Percentiles rank a stretch among this genome's conserved stretches.
Evolutionary conservation across 2,797 vertebrate genomes (phyloP).

Genomic region (Gallinago stenura): DNA sequence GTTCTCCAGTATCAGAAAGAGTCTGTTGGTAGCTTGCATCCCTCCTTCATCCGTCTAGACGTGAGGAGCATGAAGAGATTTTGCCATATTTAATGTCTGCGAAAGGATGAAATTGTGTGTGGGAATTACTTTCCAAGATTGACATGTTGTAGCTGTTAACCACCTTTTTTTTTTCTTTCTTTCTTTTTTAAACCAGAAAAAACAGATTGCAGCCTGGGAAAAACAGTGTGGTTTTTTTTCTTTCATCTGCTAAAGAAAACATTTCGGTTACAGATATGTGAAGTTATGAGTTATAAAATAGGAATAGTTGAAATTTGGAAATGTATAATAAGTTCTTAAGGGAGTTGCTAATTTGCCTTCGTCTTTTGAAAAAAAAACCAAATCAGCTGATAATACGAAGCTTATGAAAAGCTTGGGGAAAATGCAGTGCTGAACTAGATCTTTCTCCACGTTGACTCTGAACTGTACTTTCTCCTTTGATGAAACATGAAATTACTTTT

Average conservation of each 20-base stretch:
- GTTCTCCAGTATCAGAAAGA: not conserved
- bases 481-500: conserved; percentile 66
- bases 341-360: conserved; percentile 56
- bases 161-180: not conserved
- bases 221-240: not conserved
- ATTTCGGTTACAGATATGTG: conserved; percentile 38
- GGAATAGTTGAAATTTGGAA: conserved; percentile 23
- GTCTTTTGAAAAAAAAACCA: not conserved
- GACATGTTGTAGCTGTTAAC: conserved; percentile 57
- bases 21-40: not conserved
- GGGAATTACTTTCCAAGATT: conserved; percentile 52
- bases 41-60: not conserved
- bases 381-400: conserved; percentile 13
- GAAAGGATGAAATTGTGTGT: not conserved
- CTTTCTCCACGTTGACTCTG: not conserved
- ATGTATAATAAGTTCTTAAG: conserved; percentile 39
- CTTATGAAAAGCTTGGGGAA: not conserved
- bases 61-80: not conserved
- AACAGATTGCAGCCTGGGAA: conserved; percentile 41
- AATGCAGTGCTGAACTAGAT: not conserved
- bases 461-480: conserved; percentile 26
- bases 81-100: conserved; percentile 13
- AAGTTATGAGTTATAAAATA: conserved; percentile 33
- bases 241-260: conserved; percentile 49
- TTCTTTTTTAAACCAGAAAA: not conserved